phyloP scores from a whole-genome alignment of 2,888 invertebrate species.

The Chrysolina haemoptera region DNA sequence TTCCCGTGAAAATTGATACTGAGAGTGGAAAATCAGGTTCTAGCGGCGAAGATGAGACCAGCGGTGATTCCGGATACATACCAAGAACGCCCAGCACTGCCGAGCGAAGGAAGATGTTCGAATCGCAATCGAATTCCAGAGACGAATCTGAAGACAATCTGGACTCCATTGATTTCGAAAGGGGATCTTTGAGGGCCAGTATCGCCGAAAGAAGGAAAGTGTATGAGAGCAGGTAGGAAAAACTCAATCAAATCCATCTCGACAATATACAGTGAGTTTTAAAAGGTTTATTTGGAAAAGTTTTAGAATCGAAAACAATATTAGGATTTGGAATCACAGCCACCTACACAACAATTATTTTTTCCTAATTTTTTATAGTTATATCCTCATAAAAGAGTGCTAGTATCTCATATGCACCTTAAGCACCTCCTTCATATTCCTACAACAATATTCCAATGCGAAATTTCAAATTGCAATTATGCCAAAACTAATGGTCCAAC shows the following conservation, averaged over 20 bases:
- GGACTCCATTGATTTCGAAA: conserved; percentile 74
- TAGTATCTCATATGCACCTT: too few relatives aligned
- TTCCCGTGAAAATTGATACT: conserved; percentile 53
- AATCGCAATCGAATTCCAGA: conserved; percentile 68
- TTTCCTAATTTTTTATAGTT: too few relatives aligned
- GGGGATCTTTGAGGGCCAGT: conserved; percentile 77
- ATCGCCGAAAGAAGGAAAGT: conserved; percentile 85
- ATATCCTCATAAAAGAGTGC: too few relatives aligned
- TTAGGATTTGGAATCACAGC: too few relatives aligned
- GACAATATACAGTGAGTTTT: too few relatives aligned
- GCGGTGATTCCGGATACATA: conserved; percentile 78
- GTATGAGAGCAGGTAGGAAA: conserved; percentile 73
- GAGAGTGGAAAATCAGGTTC: conserved; percentile 76
- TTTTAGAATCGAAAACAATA: too few relatives aligned
- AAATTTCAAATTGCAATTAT: too few relatives aligned
- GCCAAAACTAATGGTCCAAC: too few relatives aligned
- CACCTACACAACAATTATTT: too few relatives aligned
- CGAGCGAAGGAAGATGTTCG: conserved; percentile 84
- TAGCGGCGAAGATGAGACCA: conserved; percentile 76
- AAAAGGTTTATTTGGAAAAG: too few relatives aligned
- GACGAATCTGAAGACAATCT: conserved; percentile 67
- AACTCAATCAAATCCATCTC: neutral
- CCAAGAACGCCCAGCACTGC: conserved; percentile 86
- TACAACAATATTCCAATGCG: too few relatives aligned
- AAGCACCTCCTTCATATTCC: too few relatives aligned